A percentile compares a stretch with the other conserved stretches of the same genome.
Evolutionary conservation across 92 coral and sea anemone species (phyloP).

Genomic region (Actinostola sp.): DNA sequence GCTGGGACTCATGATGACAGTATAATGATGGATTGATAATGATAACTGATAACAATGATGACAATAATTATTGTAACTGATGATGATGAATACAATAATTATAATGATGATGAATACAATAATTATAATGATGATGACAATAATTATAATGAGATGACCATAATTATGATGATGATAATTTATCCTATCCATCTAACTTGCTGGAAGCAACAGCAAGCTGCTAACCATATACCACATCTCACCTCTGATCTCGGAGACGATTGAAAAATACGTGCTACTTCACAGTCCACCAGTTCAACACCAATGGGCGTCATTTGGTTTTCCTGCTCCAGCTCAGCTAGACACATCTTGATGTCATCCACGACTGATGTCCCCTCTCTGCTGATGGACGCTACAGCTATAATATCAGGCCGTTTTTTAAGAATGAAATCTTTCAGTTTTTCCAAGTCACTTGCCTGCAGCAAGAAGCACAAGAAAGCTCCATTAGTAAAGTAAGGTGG

Average conservation of each 20-base stretch:
- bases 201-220: neutral
- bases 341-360: conserved; percentile 92
- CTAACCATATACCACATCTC: too few relatives aligned
- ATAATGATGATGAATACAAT: too few relatives aligned
- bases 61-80: too few relatives aligned
- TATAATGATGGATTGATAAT: too few relatives aligned
- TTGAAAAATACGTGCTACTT: conserved; percentile 87
- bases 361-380: conserved; percentile 75
- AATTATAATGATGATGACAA: neutral
- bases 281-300: conserved; percentile 91
- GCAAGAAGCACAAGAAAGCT: neutral
- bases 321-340: conserved; percentile 94
- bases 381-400: conserved; percentile 86
- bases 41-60: too few relatives aligned
- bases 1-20: too few relatives aligned
- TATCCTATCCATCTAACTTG: too few relatives aligned
- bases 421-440: conserved; percentile 85
- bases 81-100: too few relatives aligned
- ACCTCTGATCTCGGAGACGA: conserved; percentile 93
- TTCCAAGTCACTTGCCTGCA: conserved; percentile 86
- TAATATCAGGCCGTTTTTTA: conserved; percentile 92
- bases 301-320: conserved; percentile 91
- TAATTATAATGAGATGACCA: neutral
- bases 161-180: neutral
- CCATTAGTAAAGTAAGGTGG: too few relatives aligned